These are phyloP conservation scores for Chascanopsetta lugubris DNA, from an alignment of 2,113 vertebrate species.

Conservation along the genomic window DNA sequence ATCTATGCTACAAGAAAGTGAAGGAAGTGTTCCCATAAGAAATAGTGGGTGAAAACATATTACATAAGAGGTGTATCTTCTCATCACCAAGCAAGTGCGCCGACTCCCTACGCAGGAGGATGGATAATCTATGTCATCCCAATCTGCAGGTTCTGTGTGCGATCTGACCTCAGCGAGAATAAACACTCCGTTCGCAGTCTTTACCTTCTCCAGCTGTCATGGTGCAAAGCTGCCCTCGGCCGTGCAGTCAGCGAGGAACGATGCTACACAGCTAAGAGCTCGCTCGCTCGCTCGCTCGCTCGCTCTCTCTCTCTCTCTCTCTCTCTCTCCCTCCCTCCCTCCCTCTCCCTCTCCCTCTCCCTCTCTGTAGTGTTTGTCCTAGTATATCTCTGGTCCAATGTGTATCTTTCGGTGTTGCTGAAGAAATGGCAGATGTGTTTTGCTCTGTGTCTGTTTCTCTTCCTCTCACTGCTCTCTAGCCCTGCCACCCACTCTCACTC, in stretches of 20 bases:
- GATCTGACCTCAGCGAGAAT: constrained; percentile 16
- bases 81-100: background rate
- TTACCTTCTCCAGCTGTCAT: constrained; percentile 92
- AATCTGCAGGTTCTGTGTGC: background rate
- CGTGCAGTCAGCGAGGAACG: constrained; percentile 46
- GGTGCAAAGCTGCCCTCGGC: constrained; percentile 45
- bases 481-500: constrained; percentile 14
- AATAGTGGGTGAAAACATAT: background rate
- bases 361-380: background rate
- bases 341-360: constrained; percentile 23
- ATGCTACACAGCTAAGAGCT: constrained; percentile 7
- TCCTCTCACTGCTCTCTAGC: constrained; percentile 9
- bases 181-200: constrained; percentile 50
- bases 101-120: background rate
- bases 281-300: too few relatives aligned
- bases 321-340: constrained; percentile 23
- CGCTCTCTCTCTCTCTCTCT: constrained; percentile 19
- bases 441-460: constrained; percentile 14
- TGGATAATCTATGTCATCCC: background rate
- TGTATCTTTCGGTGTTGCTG: constrained; percentile 39
- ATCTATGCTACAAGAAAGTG: background rate
- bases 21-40: background rate
- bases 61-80: constrained; percentile 30
- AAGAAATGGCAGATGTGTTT: constrained; percentile 56
- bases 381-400: constrained; percentile 21